Evolutionary conservation across 2,113 vertebrate genomes (phyloP).

Genomic region (Argyrosomus japonicus): DNA sequence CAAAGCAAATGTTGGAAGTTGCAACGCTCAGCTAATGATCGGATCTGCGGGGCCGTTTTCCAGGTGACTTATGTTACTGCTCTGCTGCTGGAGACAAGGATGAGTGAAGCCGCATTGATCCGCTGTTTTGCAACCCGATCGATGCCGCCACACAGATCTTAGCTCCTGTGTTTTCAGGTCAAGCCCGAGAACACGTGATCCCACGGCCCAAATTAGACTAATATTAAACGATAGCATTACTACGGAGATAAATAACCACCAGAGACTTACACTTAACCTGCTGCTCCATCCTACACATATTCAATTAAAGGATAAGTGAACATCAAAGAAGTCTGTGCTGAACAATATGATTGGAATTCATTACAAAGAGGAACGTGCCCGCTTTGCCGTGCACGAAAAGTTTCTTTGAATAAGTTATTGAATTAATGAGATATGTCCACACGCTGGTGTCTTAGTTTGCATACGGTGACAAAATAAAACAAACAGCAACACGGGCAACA

Average conservation of each 20-base stretch:
- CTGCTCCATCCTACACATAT: conserved; percentile 18
- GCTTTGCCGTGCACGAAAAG: conserved; percentile 22
- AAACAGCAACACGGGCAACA: conserved; percentile 14
- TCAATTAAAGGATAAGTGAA: conserved; percentile 49
- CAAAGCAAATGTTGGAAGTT: conserved; percentile 73
- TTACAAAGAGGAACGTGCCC: conserved; percentile 35
- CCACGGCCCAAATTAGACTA: conserved; percentile 25
- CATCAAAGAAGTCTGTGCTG: conserved; percentile 18
- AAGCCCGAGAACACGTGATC: conserved; percentile 33
- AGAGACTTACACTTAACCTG: conserved; percentile 12
- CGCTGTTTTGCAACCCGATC: conserved; percentile 58
- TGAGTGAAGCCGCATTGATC: conserved; percentile 72
- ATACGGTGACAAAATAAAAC: conserved; percentile 34
- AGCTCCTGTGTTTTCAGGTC: conserved; percentile 54
- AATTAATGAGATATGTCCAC: conserved; percentile 50
- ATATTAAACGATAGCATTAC: conserved; percentile 25
- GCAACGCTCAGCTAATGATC: conserved; percentile 67
- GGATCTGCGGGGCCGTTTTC: conserved; percentile 62
- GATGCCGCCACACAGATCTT: conserved; percentile 47
- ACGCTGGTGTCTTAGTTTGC: conserved; percentile 6
- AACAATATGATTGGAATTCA: conserved; percentile 46
- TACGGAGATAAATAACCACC: conserved; percentile 23
- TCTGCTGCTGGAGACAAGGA: conserved; percentile 58
- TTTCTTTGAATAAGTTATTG: conserved; percentile 44
- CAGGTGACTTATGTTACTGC: conserved; percentile 73